These are phyloP conservation scores for Valencia hispanica DNA, from an alignment of 2,797 vertebrate species.

Conservation along the genomic window DNA sequence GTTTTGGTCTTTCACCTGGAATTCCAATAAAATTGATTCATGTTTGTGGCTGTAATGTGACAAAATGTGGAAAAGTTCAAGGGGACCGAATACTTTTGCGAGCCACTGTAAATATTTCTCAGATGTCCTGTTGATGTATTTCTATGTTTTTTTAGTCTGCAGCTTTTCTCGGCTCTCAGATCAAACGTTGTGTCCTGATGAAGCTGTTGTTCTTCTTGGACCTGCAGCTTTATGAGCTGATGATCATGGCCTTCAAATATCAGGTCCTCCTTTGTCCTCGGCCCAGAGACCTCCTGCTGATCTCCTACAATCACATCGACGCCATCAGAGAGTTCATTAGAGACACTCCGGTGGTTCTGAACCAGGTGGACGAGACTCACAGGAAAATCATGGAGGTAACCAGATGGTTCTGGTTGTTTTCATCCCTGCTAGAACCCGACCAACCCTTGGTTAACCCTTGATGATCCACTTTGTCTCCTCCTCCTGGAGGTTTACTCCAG, in stretches of 20 bases:
- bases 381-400: constrained; percentile 87
- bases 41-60: no score
- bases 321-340: constrained; percentile 85
- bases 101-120: no score
- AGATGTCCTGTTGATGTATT: no score
- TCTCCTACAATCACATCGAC: constrained; percentile 94
- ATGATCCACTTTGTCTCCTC: not conserved
- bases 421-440: not conserved
- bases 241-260: constrained; percentile 96
- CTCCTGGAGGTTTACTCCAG: constrained; percentile 79
- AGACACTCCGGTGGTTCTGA: constrained; percentile 84
- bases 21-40: no score
- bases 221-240: constrained; percentile 91
- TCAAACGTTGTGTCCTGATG: no score
- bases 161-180: no score
- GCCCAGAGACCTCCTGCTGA: constrained; percentile 90
- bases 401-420: not conserved
- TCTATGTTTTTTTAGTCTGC: no score
- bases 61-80: no score
- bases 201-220: not conserved
- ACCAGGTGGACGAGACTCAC: constrained; percentile 90
- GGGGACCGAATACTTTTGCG: no score
- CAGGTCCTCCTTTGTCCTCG: constrained; percentile 91
- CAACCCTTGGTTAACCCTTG: not conserved
- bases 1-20: no score